Evolutionary conservation across 64 coral and sea anemone species (phyloP).

Genomic region (Pocillopora damicornis): DNA sequence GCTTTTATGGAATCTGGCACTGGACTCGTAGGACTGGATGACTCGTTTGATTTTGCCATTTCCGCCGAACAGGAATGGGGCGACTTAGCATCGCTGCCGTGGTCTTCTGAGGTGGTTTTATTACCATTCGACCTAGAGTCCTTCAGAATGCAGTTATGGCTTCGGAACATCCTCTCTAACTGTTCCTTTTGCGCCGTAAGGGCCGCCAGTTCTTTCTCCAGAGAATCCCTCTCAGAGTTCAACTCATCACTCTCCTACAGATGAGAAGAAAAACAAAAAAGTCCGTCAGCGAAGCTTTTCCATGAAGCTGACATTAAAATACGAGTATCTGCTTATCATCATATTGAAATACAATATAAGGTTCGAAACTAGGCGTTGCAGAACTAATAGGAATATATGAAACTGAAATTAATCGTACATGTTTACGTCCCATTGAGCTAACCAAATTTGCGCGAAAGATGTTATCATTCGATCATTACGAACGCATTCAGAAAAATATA

Average conservation of each 20-base stretch:
- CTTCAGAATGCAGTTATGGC: constrained; percentile 36
- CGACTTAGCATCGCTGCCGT: background rate
- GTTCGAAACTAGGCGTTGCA: too few relatives aligned
- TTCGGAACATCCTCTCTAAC: constrained; percentile 58
- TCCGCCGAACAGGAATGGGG: background rate
- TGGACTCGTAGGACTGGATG: constrained; percentile 13
- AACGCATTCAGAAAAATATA: too few relatives aligned
- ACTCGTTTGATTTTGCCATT: background rate
- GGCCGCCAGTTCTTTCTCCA: constrained; percentile 59
- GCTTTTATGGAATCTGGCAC: constrained; percentile 19
- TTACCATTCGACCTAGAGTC: background rate
- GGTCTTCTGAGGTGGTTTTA: background rate
- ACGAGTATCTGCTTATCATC: background rate
- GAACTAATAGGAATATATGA: too few relatives aligned
- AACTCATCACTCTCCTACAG: constrained; percentile 59
- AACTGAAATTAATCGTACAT: too few relatives aligned
- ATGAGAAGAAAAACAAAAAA: background rate
- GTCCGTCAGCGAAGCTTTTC: background rate
- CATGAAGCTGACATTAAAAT: background rate
- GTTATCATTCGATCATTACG: too few relatives aligned
- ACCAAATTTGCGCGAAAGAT: too few relatives aligned
- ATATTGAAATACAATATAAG: too few relatives aligned
- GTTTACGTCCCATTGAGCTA: too few relatives aligned
- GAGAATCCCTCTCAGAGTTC: constrained; percentile 37
- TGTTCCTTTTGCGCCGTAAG: constrained; percentile 66